Evolutionary conservation across 2,113 vertebrate genomes (phyloP), one percentile per base, ranked within the genome.

Genomic region (Alligator mississippiensis): DNA sequence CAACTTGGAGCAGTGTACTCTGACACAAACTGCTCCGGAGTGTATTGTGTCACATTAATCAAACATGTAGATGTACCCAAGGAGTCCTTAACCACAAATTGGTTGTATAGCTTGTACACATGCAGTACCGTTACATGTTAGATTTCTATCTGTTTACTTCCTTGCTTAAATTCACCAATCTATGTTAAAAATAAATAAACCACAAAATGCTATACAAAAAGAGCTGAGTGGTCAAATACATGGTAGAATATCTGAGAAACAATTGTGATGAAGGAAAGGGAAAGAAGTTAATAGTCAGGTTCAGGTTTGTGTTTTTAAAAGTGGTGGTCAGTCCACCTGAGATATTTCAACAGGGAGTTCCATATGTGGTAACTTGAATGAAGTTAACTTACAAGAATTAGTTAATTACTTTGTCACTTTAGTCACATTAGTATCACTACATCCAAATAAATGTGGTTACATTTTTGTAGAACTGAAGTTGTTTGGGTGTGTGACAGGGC

Each of bases 241-340:
- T 34, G 11, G 22, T 72, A 34, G 5, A 38, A 72, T 38, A 38
- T 5, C 68, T 19, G 22, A 16, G 12, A 34, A 72, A 34, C 10
- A 34, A 38, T 21, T 72, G n/a, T 21, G 80, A 80, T 25, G 4
- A 80, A 70, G 30, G 68, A 72, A 38, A 38, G 38, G 68, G 22
- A 38, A 72, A 22, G 38, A 22, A 38, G 19, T 72, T 19, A 38
- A 19, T 34, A 18, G 19, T 72, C 18, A 38, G 30, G 12, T 72
- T 72, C 68, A 72, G 30, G 68, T 72, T 72, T 38, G 30, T 34
- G 11, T 72, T 38, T 38, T 62, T 62, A 10, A 30, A 28, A 72
- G 6, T 2, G 30, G 34, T 11, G 0, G 1, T 34, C 34, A 34
- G 34, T 4, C 75, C 66, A 30, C 5, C 30, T n/a, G 66, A 34